Evolutionary conservation across 2,888 invertebrate genomes (phyloP), one percentile per base, ranked within the genome.

Genomic region (Napeogenes sylphis): DNA sequence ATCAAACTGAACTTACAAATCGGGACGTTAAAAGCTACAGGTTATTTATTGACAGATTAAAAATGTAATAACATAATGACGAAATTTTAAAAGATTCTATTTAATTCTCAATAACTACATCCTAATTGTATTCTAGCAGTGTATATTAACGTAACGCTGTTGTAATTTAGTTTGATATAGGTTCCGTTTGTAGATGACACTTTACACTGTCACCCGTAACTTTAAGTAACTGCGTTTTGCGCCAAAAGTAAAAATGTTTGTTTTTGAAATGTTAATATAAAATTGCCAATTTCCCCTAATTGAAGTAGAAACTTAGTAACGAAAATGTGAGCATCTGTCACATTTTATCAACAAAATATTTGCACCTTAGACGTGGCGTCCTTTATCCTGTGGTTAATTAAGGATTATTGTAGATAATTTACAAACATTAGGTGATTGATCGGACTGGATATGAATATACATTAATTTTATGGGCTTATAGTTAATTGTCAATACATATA

Each of bases 171-270:
- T 42, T 42, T 10, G 42, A 42, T 30, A 10, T 10, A 21, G 30
- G 51, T 51, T 8, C 12, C 51, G 10, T 30, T 30, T 51, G 10
- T 51, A 51, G 51, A 30, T 30, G 30, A 30, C 51, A 30, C 51
- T 30, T 10, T 51, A 42, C 38, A 42, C 42, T 42, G 42, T 42
- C 42, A 42, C 42, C 10, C 42, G 12, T 42, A 42, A 42, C 56
- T 56, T 47, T 51, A 32, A 61, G 56, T 46, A 53, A 56, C 61
- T 51, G 62, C 59, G 64, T 42, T 64, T 61, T 64, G 64, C 62
- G 62, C 64, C 64, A 62, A 61, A 63, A 32, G 62, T 62, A 56
- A 60, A 62, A 62, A 67, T 51, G 21, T 51, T 10, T 51, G 6
- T 51, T 51, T 30, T 12, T 51, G 6, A 51, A 30, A 8, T 8